Conservation (phyloP, 2,113 vertebrate species). For the Tiliqua scincoides region DNA sequence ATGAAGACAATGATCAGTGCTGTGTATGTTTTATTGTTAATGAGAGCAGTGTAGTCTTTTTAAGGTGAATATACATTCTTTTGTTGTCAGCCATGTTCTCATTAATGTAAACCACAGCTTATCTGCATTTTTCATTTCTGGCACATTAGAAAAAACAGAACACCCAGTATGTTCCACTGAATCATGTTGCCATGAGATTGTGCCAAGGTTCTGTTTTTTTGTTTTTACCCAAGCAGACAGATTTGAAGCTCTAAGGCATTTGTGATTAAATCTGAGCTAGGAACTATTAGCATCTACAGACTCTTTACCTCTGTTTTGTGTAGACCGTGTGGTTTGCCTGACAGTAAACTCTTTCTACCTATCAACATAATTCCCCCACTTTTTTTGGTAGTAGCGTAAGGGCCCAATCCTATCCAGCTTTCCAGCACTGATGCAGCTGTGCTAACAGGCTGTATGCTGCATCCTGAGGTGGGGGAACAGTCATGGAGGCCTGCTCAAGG, state of each 20-base stretch:
- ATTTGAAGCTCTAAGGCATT: not conserved
- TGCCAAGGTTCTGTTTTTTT: not conserved
- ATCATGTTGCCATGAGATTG: not conserved
- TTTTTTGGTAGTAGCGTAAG: accelerated
- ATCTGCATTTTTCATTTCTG: conserved; percentile 14
- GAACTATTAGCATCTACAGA: not conserved
- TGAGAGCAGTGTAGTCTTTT: not conserved
- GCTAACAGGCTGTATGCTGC: no score
- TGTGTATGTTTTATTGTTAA: conserved; percentile 4
- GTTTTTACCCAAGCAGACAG: no score
- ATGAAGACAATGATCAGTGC: conserved; percentile 20
- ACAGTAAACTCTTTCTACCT: not conserved
- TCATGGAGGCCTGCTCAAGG: no score
- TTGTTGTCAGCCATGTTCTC: not conserved
- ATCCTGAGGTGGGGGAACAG: no score
- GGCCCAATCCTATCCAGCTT: no score
- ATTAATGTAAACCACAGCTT: conserved; percentile 18
- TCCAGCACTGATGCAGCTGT: no score
- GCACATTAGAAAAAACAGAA: not conserved
- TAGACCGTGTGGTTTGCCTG: not conserved
- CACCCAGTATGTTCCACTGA: conserved; percentile 37
- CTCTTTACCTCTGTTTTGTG: not conserved
- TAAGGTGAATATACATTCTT: conserved; percentile 3
- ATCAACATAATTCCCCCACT: not conserved
- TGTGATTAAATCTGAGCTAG: not conserved